Evolutionary conservation across 2,797 vertebrate species (phyloP).

Genomic region (Poecilia gillii): DNA sequence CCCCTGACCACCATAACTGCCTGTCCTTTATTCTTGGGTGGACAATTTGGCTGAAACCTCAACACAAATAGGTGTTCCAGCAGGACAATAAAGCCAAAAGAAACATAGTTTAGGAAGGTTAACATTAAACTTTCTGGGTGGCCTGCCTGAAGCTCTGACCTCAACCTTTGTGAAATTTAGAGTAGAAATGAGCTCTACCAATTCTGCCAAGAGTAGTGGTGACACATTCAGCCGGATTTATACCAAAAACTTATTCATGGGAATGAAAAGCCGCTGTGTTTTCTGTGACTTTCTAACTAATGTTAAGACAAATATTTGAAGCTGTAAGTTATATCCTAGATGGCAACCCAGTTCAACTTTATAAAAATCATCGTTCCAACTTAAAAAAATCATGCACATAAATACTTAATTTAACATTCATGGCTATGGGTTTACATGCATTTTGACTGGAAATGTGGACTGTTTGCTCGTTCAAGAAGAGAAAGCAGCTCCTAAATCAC

Average conservation of each 20-base stretch:
- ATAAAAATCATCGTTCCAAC: neutral
- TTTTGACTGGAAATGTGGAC: neutral
- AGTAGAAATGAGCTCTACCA: neutral
- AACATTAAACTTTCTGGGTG: neutral
- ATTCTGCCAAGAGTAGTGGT: neutral
- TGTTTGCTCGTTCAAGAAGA: neutral
- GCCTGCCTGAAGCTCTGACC: neutral
- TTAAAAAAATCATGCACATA: conserved; percentile 9
- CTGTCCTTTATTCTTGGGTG: neutral
- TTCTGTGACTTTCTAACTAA: neutral
- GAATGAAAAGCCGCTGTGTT: neutral
- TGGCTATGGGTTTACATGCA: neutral
- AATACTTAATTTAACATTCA: neutral
- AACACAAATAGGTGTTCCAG: neutral
- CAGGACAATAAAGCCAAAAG: neutral
- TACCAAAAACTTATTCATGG: neutral
- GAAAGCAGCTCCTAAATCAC: neutral
- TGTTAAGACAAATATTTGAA: neutral
- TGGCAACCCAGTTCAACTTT: neutral
- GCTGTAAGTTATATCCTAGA: neutral
- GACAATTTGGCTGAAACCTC: neutral
- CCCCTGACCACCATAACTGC: neutral
- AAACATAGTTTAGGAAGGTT: neutral
- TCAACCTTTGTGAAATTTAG: neutral
- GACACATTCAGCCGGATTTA: neutral